Base-by-base conservation (phyloP, 1,140 invertebrate species). In the Lepidostoma basale region DNA sequence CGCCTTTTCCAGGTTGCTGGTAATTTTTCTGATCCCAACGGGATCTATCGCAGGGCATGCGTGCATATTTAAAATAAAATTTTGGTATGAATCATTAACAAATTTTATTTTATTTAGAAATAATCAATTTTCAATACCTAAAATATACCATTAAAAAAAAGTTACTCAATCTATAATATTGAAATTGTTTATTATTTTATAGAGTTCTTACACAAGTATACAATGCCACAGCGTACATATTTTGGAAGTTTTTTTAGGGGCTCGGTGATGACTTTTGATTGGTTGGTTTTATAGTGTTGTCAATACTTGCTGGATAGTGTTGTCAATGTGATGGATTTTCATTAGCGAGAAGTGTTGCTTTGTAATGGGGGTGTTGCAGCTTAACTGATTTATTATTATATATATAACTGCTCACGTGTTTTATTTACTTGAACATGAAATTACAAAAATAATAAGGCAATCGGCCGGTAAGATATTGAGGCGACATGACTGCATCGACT, bases 401-500 rank as follows among this genome's bases (percentile, higher is more conserved):
- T 22, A 49, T 23, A 10, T 9, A 49, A 22, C n/a, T 12, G 18
- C 45, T 49, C 45, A 49, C 22, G 45, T 10, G 22, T 23, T 49
- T 9, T 49, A n/a, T n/a, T n/a, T n/a, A n/a, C n/a, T n/a, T n/a
- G n/a, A n/a, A n/a, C n/a, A 64, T 64, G 62, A 49, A 64, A 16
- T 66, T 54, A n/a, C 18, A 54, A 56, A 28, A 49, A 16, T 23
- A 60, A 45, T 33, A 14, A 36, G 62, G 45, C 45, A 28, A 36
- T 49, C 28, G 18, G 45, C 62, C 45, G 22, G 18, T 28, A 4
- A 25, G 56, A 40, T 66, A 28, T 49, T 64, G 6, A 45, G 40
- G 33, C 64, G 44, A 45, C 40, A 67, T 67, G 64, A 68, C 66
- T 68, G 18, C 66, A 60, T 39, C 64, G 16, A 49, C 58, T 44